Conservation (phyloP, 2,888 invertebrate genomes). For the Chironomus riparius region DNA sequence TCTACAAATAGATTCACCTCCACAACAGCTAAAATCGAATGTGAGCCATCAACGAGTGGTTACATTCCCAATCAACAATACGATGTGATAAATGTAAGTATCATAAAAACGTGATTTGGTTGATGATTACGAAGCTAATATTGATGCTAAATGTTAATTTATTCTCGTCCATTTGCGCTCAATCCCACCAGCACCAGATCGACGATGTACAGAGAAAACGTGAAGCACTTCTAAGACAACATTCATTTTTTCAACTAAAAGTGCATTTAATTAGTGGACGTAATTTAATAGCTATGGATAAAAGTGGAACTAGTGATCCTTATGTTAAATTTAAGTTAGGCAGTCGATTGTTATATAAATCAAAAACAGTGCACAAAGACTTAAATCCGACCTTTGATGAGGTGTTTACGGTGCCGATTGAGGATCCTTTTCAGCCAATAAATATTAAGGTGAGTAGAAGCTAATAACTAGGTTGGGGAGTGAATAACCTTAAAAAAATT, state of each 20-base stretch:
- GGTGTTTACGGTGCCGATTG: constrained; percentile 81
- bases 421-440: constrained; percentile 80
- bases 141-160: no score
- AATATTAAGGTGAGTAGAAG: constrained; percentile 62
- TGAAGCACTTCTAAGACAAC: constrained; percentile 68
- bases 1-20: neutral
- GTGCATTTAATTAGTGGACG: constrained; percentile 80
- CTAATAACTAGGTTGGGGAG: no score
- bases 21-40: constrained; percentile 21
- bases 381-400: constrained; percentile 99
- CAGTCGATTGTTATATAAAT: constrained; percentile 82
- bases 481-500: no score
- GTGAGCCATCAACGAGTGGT: constrained; percentile 23
- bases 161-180: no score
- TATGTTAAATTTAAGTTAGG: constrained; percentile 93
- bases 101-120: neutral
- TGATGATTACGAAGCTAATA: no score
- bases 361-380: constrained; percentile 86
- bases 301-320: constrained; percentile 94
- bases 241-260: constrained; percentile 86
- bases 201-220: constrained; percentile 62
- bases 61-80: constrained; percentile 23
- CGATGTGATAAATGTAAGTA: constrained; percentile 22
- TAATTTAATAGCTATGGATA: constrained; percentile 87
- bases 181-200: constrained; percentile 43